phyloP scores from a whole-genome alignment of 2,113 vertebrate species.

The Thunnus maccoyii region DNA sequence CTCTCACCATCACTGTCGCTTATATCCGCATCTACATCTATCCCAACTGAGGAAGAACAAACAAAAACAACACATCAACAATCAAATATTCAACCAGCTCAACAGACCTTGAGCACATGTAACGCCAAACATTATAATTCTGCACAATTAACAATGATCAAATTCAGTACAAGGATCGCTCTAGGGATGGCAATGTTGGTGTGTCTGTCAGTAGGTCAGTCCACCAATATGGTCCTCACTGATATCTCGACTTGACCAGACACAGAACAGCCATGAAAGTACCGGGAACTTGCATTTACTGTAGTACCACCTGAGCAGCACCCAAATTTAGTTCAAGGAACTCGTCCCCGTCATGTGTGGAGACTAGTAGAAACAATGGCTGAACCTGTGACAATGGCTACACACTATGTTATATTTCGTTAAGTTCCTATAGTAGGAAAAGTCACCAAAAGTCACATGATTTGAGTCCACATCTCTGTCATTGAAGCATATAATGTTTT shows the following conservation, averaged over 20 bases:
- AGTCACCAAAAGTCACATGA: background rate
- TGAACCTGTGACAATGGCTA: background rate
- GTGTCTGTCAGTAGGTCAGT: no score
- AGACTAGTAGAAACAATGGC: background rate
- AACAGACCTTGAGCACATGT: background rate
- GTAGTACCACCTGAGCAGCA: no score
- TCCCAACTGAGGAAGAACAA: slow-evolving; percentile 83
- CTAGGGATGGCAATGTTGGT: no score
- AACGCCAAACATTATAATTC: no score
- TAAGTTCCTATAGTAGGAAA: background rate
- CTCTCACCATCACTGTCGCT: slow-evolving; percentile 88
- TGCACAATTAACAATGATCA: no score
- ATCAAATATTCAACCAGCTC: background rate
- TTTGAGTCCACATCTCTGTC: background rate
- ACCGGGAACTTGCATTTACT: no score
- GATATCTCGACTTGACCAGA: no score
- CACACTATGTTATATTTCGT: background rate
- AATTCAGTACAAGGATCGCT: no score
- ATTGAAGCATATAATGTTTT: background rate
- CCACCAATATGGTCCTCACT: no score
- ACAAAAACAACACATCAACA: slow-evolving; percentile 41
- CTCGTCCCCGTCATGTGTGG: no score
- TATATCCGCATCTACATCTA: slow-evolving; percentile 88
- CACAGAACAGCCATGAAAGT: no score
- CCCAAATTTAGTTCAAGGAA: background rate